Evolutionary conservation across 92 coral and sea anemone species (phyloP), one percentile per base, ranked within the genome.

Genomic region (Plumapathes pennacea): DNA sequence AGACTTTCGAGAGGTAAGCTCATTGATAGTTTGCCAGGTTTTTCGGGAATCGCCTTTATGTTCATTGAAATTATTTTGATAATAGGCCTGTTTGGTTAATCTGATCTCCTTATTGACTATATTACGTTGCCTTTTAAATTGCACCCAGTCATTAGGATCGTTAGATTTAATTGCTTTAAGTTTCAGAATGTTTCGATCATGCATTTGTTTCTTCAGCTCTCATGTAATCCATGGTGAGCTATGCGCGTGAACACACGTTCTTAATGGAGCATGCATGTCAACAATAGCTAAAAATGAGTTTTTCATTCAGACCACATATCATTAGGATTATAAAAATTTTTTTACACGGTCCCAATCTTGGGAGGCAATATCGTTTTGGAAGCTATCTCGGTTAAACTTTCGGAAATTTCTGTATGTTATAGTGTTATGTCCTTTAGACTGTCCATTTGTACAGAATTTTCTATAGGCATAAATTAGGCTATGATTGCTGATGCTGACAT

Each of bases 91-190:
- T 62, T 70, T 60, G 23, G 66, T 55, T 50, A 32, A 32, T 27
- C 32, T 46, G 29, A 80, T 80, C 54, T 60, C 52, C 47, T 53
- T 72, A 32, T 71, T 80, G 24, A 80, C 81, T 26, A 28, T 21
- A 67, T 81, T 81, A 12, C 69, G 65, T 27, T 57, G 40, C 33
- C 51, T 29, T 56, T 55, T 69, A 33, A 55, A 69, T 10, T 14
- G 7, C 18, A 1, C 13, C 76, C 67, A 69, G 44, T 69, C 66
- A 32, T 57, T 47, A 12, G 46, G 14, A 27, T 53, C 31, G 30
- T 67, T 67, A 13, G 66, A 56, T n/a, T 47, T 60, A 13, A 37
- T 21, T 26, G 77, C 68, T 24, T 43, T 57, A 32, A 37, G 30
- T 50, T 70, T 70, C 17, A 70, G 49, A 46, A 32, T 50, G 33